phyloP scores from a whole-genome alignment of 2,888 invertebrate genomes.

The Drosophila parthenogenetica region DNA sequence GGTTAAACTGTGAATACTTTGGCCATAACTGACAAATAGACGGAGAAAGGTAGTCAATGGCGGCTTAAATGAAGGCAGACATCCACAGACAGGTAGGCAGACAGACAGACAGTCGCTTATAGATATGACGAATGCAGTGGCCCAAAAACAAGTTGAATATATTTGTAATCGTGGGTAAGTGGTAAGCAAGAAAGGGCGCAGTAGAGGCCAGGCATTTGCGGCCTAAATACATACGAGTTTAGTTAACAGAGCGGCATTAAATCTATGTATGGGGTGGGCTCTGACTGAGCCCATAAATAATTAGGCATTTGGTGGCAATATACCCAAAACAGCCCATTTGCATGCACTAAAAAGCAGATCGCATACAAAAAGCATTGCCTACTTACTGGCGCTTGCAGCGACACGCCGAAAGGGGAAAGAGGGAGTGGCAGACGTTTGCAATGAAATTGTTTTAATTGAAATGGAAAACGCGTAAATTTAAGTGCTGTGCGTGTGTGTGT shows the following conservation, averaged over 20 bases:
- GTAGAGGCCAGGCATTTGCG: background rate
- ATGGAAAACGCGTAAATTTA: constrained; percentile 77
- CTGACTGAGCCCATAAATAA: constrained; percentile 64
- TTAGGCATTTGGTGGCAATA: constrained; percentile 59
- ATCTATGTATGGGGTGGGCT: background rate
- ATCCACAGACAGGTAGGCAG: background rate
- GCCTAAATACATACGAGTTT: constrained; percentile 16
- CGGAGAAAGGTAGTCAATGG: background rate
- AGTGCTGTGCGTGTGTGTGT: constrained; percentile 57
- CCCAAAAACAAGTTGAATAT: constrained; percentile 40
- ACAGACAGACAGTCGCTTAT: background rate
- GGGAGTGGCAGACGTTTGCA: constrained; percentile 5
- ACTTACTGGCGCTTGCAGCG: constrained; percentile 65
- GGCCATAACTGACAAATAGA: background rate
- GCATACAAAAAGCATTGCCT: constrained; percentile 55
- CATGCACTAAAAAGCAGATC: constrained; percentile 62
- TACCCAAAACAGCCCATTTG: constrained; percentile 62
- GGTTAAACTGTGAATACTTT: too few species aligned
- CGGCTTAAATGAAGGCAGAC: background rate
- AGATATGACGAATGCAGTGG: constrained; percentile 39
- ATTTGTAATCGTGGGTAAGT: constrained; percentile 42
- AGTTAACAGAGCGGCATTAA: background rate
- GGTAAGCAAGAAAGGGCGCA: constrained; percentile 1
- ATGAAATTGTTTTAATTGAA: constrained; percentile 77
- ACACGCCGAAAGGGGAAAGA: background rate